Evolutionary conservation across 2,797 vertebrate genomes (phyloP).

Genomic region (Orientallactaga sibirica): DNA sequence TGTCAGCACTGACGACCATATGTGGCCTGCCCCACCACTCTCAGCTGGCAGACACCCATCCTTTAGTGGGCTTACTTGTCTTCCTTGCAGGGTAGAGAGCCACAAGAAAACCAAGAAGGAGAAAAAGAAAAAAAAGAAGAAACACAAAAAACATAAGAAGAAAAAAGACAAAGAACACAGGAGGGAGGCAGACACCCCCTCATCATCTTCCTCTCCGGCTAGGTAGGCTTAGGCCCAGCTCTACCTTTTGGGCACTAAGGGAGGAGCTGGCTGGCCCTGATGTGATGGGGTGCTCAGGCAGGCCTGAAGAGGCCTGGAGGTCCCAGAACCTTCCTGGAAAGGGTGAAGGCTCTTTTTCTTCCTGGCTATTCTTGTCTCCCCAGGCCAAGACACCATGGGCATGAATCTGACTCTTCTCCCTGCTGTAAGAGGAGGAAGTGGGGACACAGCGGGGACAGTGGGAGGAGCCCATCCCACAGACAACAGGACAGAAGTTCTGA

Average conservation of each 20-base stretch:
- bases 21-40: no score
- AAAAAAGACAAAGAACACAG: slow-evolving; percentile 89
- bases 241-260: neutral
- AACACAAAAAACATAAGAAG: slow-evolving; percentile 90
- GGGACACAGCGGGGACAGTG: neutral
- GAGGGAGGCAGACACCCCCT: slow-evolving; percentile 73
- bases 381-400: neutral
- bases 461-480: slow-evolving; percentile 66
- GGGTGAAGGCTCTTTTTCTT: neutral
- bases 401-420: slow-evolving; percentile 28
- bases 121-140: slow-evolving; percentile 93
- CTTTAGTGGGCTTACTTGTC: neutral
- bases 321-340: neutral
- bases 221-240: slow-evolving; percentile 33
- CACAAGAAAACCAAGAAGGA: slow-evolving; percentile 93
- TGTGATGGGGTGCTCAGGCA: neutral
- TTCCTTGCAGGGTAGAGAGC: slow-evolving; percentile 84
- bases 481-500: slow-evolving; percentile 79
- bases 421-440: slow-evolving; percentile 46
- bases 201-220: slow-evolving; percentile 76
- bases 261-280: neutral
- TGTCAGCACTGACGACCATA: no score
- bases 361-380: slow-evolving; percentile 40
- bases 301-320: neutral
- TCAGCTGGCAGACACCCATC: neutral